Conservation (phyloP, 1,140 invertebrate species). For the Dendroctonus ponderosae region DNA sequence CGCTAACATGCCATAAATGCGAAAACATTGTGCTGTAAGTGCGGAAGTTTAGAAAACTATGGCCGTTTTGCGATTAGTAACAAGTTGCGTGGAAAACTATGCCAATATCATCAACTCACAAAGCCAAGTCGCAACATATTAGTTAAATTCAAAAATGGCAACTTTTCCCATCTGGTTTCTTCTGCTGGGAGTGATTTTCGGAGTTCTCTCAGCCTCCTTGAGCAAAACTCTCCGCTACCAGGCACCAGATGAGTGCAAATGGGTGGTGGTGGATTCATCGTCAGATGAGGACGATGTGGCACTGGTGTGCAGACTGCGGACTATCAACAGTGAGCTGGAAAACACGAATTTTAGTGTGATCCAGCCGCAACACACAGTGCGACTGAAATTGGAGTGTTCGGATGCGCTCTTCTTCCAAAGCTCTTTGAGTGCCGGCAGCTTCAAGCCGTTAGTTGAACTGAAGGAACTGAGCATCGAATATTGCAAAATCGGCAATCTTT, state of each 20-base stretch:
- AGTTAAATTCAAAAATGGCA: conserved; percentile 37
- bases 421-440: conserved; percentile 79
- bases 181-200: conserved; percentile 64
- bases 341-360: conserved; percentile 87
- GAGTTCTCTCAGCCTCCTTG: conserved; percentile 65
- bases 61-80: conserved; percentile 43
- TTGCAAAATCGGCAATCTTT: conserved; percentile 86
- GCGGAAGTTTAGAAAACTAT: not conserved
- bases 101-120: not conserved
- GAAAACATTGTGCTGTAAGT: no score
- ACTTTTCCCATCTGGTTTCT: conserved; percentile 54
- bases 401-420: conserved; percentile 83
- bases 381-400: conserved; percentile 78
- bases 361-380: conserved; percentile 81
- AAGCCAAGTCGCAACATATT: not conserved
- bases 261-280: conserved; percentile 66
- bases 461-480: conserved; percentile 83
- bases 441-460: conserved; percentile 77
- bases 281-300: conserved; percentile 66
- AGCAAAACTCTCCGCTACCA: conserved; percentile 73
- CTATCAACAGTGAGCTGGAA: conserved; percentile 85
- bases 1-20: no score
- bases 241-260: conserved; percentile 82
- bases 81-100: conserved; percentile 32
- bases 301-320: conserved; percentile 74